Conservation (phyloP, 2,888 invertebrate species). For the Heliconius cydno region DNA sequence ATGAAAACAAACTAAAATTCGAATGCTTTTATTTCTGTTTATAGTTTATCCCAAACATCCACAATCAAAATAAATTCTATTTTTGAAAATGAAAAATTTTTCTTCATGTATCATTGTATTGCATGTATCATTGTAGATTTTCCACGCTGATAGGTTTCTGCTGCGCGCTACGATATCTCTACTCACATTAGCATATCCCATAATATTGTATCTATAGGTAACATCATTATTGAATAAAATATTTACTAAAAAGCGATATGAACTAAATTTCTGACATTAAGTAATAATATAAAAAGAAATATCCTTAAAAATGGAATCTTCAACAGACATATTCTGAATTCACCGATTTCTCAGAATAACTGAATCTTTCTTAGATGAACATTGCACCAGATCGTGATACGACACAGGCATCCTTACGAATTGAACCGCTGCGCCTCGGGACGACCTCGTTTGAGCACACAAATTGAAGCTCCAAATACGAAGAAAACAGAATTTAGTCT, state of each 20-base stretch:
- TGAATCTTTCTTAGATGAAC: slow-evolving; percentile 6
- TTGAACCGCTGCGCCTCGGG: slow-evolving; percentile 24
- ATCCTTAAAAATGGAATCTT: neutral
- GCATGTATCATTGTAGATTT: too few relatives aligned
- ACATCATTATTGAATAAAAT: too few relatives aligned
- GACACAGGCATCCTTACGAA: slow-evolving; percentile 24
- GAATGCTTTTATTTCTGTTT: slow-evolving; percentile 1
- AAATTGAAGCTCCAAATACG: slow-evolving; percentile 15
- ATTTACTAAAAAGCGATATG: too few relatives aligned
- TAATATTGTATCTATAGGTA: neutral
- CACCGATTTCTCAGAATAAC: slow-evolving; percentile 1
- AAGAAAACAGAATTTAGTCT: slow-evolving; percentile 12
- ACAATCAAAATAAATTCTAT: neutral
- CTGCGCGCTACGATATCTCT: neutral
- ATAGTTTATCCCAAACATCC: slow-evolving; percentile 3
- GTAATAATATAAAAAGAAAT: neutral
- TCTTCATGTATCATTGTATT: too few relatives aligned
- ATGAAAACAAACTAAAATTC: slow-evolving; percentile 3
- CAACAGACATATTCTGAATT: neutral
- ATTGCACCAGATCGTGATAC: slow-evolving; percentile 9
- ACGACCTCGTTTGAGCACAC: slow-evolving; percentile 21
- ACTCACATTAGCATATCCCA: neutral
- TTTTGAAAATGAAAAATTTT: too few relatives aligned
- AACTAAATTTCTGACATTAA: too few relatives aligned
- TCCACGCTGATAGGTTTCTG: neutral